Evolutionary conservation across 2,888 invertebrate genomes (phyloP).

Genomic region (Empis livida): DNA sequence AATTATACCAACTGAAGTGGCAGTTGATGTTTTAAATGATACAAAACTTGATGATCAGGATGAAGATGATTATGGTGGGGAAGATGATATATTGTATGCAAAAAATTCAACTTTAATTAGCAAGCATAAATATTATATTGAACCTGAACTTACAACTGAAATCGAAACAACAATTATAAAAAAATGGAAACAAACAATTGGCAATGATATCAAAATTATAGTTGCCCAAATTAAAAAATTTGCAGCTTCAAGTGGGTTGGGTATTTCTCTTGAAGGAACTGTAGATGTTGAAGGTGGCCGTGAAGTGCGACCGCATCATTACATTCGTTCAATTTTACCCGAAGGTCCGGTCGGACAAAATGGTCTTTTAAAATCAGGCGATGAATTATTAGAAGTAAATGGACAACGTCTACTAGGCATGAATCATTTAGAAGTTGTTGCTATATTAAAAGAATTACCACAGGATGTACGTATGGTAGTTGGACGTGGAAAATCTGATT

Average conservation of each 20-base stretch:
- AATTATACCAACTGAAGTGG: conserved; percentile 28
- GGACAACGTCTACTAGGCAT: conserved; percentile 72
- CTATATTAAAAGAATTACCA: conserved; percentile 82
- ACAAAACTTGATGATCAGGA: conserved; percentile 2
- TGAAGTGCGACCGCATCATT: conserved; percentile 96
- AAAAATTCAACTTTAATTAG: conserved; percentile 20
- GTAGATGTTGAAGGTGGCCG: conserved; percentile 96
- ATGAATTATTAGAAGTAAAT: conserved; percentile 92
- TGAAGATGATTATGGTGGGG: conserved; percentile 9
- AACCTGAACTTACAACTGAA: conserved; percentile 47
- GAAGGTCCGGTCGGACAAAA: conserved; percentile 96
- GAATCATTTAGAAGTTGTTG: conserved; percentile 90
- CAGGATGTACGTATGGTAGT: conserved; percentile 85
- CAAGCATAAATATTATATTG: conserved; percentile 33
- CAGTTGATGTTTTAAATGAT: background rate
- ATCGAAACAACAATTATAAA: conserved; percentile 66
- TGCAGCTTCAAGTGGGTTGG: conserved; percentile 80
- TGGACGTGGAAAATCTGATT: conserved; percentile 44
- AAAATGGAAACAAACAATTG: conserved; percentile 74
- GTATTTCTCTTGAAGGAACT: conserved; percentile 95
- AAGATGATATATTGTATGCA: conserved; percentile 17
- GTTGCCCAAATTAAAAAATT: conserved; percentile 76
- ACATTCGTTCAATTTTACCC: conserved; percentile 91
- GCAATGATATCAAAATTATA: conserved; percentile 59
- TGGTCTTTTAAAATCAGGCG: conserved; percentile 78